Conservation (phyloP, 2,113 vertebrate species). For the Malurus melanocephalus region DNA sequence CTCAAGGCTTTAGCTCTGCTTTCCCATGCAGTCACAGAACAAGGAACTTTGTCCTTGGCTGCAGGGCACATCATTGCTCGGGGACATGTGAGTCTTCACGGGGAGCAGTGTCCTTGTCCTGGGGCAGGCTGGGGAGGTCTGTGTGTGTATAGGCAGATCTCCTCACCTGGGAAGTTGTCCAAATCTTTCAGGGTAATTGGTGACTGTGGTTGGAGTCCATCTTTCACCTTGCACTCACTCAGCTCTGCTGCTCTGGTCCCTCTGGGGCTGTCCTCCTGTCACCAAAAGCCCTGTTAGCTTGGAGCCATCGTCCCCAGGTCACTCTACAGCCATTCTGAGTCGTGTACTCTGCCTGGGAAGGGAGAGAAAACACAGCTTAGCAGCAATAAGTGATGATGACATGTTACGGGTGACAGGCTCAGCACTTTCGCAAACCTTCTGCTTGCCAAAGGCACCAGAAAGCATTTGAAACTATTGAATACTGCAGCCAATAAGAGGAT, state of each 20-base stretch:
- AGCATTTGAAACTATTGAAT: conserved; percentile 48
- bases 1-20: not conserved
- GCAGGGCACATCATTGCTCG: accelerated
- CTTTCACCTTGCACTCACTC: not conserved
- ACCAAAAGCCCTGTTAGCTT: not conserved
- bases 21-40: not conserved
- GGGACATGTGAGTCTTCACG: accelerated
- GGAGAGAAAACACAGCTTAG: not conserved
- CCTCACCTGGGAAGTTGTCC: accelerated
- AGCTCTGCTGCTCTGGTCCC: not conserved
- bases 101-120: not conserved
- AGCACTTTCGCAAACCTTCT: conserved; percentile 34
- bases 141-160: not conserved
- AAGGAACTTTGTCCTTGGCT: not conserved
- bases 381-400: conserved; percentile 9
- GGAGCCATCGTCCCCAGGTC: not conserved
- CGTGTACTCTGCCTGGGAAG: not conserved
- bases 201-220: not conserved
- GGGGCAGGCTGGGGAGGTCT: accelerated
- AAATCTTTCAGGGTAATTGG: not conserved
- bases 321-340: accelerated
- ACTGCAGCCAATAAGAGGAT: conserved; percentile 39
- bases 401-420: not conserved
- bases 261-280: not conserved
- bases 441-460: conserved; percentile 50